Evolutionary conservation across 2,113 vertebrate genomes (phyloP), one percentile per base, ranked within the genome.

Genomic region (Poeciliopsis turrubarensis): DNA sequence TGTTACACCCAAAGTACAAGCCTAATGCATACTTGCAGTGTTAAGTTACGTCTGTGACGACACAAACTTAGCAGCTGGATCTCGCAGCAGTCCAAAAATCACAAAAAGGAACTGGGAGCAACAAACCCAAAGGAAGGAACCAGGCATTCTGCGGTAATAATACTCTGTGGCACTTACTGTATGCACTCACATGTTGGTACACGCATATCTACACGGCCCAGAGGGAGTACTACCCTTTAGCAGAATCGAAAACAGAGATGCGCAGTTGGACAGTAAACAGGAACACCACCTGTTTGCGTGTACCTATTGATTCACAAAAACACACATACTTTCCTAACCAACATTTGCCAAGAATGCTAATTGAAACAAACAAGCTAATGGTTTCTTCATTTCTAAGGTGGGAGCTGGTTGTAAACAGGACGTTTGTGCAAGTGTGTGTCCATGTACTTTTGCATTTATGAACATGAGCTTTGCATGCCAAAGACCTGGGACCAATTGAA

Each of bases 271-370:
- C 79, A 82, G 72, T 83, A 88, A 89, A 86, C 81, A 87, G 73
- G 77, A 27, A 19, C 82, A 84, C 77, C 85, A 91, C 87, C 84
- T 90, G 89, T 78, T 89, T 85, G 68, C 54, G 47, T 37, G 27
- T 60, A 60, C 41, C 1, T 44, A 61, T 47, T 54, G n/a, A 66
- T 22, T 65, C 31, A 60, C 60, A 44, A 29, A 65, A 27, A 72
- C 73, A 60, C 75, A 84, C 44, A 41, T 34, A 47, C 17, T 63
- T 65, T 81, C 78, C 82, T 90, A 89, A 91, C 86, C 82, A 84
- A 69, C 83, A 91, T 94, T 93, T 93, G 74, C 73, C 72, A 88
- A 91, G 91, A 94, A 93, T 92, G 86, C 80, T 92, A 93, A 93
- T 89, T 86, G 86, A 93, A 93, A 94, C 86, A 91, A 93, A 92